Conservation (phyloP, 2,113 vertebrate species). For the Pampusana beccarii region DNA sequence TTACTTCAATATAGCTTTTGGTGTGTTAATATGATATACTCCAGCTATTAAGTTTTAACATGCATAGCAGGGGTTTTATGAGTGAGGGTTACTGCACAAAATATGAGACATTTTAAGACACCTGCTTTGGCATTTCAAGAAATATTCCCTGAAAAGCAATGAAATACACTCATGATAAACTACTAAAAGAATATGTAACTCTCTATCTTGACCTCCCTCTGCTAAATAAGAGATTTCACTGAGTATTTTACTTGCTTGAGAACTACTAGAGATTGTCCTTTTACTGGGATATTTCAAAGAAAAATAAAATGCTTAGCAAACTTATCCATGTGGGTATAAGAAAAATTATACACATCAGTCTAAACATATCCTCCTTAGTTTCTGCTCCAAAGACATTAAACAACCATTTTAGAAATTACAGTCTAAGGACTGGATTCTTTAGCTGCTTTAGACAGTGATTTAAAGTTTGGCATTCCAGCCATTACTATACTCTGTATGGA, state of each 20-base stretch:
- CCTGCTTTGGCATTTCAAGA: conserved; percentile 69
- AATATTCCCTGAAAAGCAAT: conserved; percentile 62
- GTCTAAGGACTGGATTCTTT: neutral
- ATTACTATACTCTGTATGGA: neutral
- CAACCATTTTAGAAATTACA: neutral
- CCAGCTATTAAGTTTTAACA: conserved; percentile 65
- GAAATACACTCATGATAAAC: conserved; percentile 1
- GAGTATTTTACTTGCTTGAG: neutral
- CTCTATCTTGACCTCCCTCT: neutral
- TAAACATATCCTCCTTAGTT: neutral
- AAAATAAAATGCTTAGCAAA: neutral
- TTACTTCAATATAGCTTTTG: conserved; percentile 56
- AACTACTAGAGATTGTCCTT: neutral
- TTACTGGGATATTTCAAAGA: neutral
- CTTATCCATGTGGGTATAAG: neutral
- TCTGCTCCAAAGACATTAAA: neutral
- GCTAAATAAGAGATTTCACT: conserved; percentile 12
- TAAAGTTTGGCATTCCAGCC: neutral
- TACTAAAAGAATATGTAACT: neutral
- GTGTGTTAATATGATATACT: conserved; percentile 67
- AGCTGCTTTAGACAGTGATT: neutral
- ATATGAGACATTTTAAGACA: conserved; percentile 65
- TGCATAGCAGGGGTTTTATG: conserved; percentile 43
- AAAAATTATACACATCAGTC: neutral
- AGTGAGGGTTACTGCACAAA: conserved; percentile 39